A percentile compares a stretch with the other conserved stretches of the same genome.
These are phyloP conservation scores for Drosophila subobscura DNA, from an alignment of 1,140 invertebrate species.

Conservation along the genomic window DNA sequence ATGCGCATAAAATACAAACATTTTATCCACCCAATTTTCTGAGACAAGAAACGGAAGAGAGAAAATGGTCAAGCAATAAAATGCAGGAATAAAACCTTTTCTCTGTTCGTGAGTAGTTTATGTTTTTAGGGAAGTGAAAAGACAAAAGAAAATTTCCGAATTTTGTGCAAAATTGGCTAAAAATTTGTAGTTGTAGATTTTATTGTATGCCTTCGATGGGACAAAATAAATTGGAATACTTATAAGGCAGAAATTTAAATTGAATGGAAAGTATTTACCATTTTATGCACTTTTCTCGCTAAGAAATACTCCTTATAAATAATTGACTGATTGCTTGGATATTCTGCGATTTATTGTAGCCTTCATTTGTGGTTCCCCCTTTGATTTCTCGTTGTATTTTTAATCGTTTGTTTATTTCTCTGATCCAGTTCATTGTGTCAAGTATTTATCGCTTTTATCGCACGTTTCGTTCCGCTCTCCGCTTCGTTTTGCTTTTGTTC, in stretches of 20 bases:
- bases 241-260: too few relatives aligned
- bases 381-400: conserved; percentile 6
- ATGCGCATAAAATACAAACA: conserved; percentile 54
- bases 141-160: conserved; percentile 7
- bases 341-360: too few relatives aligned
- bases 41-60: conserved; percentile 2
- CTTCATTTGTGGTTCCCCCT: not conserved
- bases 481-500: conserved; percentile 59
- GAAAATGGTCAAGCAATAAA: conserved; percentile 55
- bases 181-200: not conserved
- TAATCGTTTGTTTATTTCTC: conserved; percentile 51
- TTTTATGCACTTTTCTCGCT: too few relatives aligned
- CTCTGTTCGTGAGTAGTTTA: conserved; percentile 6
- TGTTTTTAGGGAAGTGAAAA: conserved; percentile 20
- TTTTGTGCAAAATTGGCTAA: conserved; percentile 15
- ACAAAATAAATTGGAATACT: not conserved
- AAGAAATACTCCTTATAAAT: too few relatives aligned
- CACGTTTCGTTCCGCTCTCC: too few relatives aligned
- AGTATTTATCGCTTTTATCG: conserved; percentile 73
- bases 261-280: too few relatives aligned
- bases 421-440: conserved; percentile 42
- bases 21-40: conserved; percentile 22
- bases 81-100: conserved; percentile 35
- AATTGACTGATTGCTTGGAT: too few relatives aligned
- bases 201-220: too few relatives aligned